Percentiles rank a stretch among this genome's conserved stretches.
Evolutionary conservation across 2,888 invertebrate species (phyloP).

Genomic region (Drosophila meridiana): DNA sequence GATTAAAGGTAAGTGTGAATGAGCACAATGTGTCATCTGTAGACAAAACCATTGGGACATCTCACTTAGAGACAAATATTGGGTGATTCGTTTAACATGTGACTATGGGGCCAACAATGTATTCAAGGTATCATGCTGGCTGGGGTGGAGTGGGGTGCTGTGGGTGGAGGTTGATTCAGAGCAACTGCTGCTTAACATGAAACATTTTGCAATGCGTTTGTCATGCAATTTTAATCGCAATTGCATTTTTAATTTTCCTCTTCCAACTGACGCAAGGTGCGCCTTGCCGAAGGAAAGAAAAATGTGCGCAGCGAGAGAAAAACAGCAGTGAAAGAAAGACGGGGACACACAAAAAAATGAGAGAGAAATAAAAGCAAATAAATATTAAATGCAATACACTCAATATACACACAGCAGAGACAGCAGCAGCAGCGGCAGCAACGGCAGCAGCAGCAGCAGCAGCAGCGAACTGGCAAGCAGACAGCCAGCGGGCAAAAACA

Average conservation of each 20-base stretch:
- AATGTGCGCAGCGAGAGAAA: slow-evolving; percentile 44
- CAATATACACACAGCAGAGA: slow-evolving; percentile 59
- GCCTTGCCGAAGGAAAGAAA: slow-evolving; percentile 42
- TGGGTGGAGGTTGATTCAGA: not conserved
- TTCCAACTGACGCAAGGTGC: slow-evolving; percentile 65
- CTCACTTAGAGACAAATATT: slow-evolving; percentile 8
- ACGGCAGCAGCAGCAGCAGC: slow-evolving; percentile 15
- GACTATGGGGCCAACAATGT: slow-evolving; percentile 22
- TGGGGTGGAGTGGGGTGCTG: too few species aligned
- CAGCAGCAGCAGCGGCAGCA: slow-evolving; percentile 29
- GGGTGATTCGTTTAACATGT: slow-evolving; percentile 37
- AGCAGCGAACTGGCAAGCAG: slow-evolving; percentile 54
- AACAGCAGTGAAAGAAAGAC: slow-evolving; percentile 9
- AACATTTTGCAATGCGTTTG: slow-evolving; percentile 67
- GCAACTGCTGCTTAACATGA: slow-evolving; percentile 53
- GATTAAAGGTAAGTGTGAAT: slow-evolving; percentile 72
- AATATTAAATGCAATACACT: slow-evolving; percentile 81
- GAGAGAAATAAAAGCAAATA: slow-evolving; percentile 71
- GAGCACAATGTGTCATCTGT: slow-evolving; percentile 30
- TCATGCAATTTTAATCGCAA: slow-evolving; percentile 79
- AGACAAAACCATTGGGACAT: slow-evolving; percentile 38
- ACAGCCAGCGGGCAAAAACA: slow-evolving; percentile 35
- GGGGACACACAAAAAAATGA: slow-evolving; percentile 15
- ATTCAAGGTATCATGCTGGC: slow-evolving; percentile 26
- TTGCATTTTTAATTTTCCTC: slow-evolving; percentile 80